Evolutionary conservation across 2,888 invertebrate species (phyloP), one percentile per base, ranked within the genome.

Genomic region (Eulithis prunata): DNA sequence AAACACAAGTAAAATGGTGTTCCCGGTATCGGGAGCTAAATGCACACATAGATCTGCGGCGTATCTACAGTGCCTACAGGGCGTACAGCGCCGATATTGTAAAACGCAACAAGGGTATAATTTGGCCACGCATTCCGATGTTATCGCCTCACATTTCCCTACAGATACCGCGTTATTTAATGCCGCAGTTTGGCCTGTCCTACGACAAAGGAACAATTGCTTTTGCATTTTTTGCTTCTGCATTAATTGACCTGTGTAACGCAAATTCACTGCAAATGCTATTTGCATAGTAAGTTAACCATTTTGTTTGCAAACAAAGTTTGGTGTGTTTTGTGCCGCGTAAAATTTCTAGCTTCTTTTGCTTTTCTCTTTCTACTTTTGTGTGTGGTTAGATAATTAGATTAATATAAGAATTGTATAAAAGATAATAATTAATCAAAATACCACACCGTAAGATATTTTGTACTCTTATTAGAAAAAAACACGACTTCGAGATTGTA

Each of bases 81-180:
- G 64, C 67, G 73, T 68, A 71, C 71, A 62, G 65, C 73, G 75
- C 75, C 72, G 84, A 84, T 85, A 86, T 88, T 87, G 85, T 87
- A 83, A 85, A 87, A 85, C 86, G 87, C 89, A 86, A 83, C 88
- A 82, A 85, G 86, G 88, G 90, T 88, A 86, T 90, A 89, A 91
- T 91, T 92, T 91, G 91, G 91, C 91, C 90, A 79, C 89, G 84
- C 82, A 81, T 78, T 74, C 79, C 80, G 90, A 91, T 90, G 87
- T 75, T 91, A 91, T 91, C 89, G 79, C 82, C 66, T 75, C 81
- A 80, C 83, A 84, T 87, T 87, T 86, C 87, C 87, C 89, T 85
- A 83, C 89, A 89, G 91, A 91, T 89, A 91, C 77, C 78, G 75
- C 75, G 86, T 90, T 88, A 89, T 91, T 91, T 91, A 91, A 89